Evolutionary conservation across 1,140 invertebrate genomes (phyloP).

Genomic region (Drosophila sechellia): DNA sequence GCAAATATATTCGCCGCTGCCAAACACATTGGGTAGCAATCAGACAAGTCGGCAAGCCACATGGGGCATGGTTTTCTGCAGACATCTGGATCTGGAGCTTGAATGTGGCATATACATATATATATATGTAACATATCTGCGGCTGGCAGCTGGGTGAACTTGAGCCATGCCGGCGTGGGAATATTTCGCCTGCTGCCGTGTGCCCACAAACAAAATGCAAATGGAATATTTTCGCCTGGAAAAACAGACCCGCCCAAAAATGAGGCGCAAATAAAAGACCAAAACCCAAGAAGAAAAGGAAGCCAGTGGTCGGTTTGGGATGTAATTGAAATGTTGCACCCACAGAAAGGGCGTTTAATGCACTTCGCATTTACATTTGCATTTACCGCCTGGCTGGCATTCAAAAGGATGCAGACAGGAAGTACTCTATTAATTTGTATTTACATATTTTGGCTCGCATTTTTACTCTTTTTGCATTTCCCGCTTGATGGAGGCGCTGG

Average conservation of each 20-base stretch:
- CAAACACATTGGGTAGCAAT: slow-evolving; percentile 14
- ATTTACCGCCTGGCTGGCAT: slow-evolving; percentile 11
- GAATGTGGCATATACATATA: not conserved
- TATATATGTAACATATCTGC: slow-evolving; percentile 18
- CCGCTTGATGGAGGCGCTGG: too few relatives aligned
- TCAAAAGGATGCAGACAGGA: slow-evolving; percentile 60
- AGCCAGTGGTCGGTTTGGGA: slow-evolving; percentile 19
- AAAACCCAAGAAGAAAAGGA: slow-evolving; percentile 24
- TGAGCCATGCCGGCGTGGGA: slow-evolving; percentile 66
- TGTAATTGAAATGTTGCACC: slow-evolving; percentile 71
- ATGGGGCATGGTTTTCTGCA: slow-evolving; percentile 26
- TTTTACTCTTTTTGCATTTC: slow-evolving; percentile 13
- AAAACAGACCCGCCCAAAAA: slow-evolving; percentile 31
- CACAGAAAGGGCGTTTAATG: slow-evolving; percentile 39
- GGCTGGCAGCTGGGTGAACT: slow-evolving; percentile 59
- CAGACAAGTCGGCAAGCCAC: slow-evolving; percentile 23
- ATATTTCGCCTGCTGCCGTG: slow-evolving; percentile 39
- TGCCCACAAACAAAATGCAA: slow-evolving; percentile 26
- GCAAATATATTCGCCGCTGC: slow-evolving; percentile 30
- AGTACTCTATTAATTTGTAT: slow-evolving; percentile 65
- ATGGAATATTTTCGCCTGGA: slow-evolving; percentile 43
- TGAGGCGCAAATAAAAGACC: not conserved
- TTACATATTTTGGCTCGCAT: slow-evolving; percentile 50
- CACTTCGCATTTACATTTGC: slow-evolving; percentile 34
- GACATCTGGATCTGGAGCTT: slow-evolving; percentile 45